Percentiles rank a stretch among this genome's conserved stretches.
These are phyloP conservation scores for Ernsta delagoae DNA, from an alignment of 2,888 invertebrate genomes.

Conservation along the genomic window DNA sequence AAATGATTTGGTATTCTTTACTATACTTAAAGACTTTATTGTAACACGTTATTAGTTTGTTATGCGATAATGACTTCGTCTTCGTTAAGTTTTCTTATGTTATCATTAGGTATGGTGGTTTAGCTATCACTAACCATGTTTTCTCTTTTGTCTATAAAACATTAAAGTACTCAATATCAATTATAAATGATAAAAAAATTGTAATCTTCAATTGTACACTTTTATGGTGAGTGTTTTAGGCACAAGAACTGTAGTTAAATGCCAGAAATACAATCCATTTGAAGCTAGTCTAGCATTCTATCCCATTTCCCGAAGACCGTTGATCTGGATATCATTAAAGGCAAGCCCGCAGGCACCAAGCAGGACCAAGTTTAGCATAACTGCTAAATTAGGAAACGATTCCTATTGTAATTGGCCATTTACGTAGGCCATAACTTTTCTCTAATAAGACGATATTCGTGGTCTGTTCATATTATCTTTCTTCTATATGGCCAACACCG, in stretches of 20 bases:
- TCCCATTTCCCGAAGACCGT: slow-evolving; percentile 33
- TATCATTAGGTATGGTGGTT: no score
- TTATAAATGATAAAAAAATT: not conserved
- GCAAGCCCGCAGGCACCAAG: slow-evolving; percentile 43
- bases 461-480: slow-evolving; percentile 52
- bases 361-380: slow-evolving; percentile 46
- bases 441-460: slow-evolving; percentile 61
- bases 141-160: not conserved
- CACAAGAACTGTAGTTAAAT: no score
- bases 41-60: no score
- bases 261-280: slow-evolving; percentile 17
- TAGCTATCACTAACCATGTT: no score
- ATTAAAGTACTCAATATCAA: not conserved
- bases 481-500: slow-evolving; percentile 49
- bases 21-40: no score
- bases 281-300: slow-evolving; percentile 20
- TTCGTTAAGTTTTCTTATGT: no score
- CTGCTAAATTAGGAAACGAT: slow-evolving; percentile 49
- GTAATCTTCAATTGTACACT: no score
- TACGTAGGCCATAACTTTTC: slow-evolving; percentile 61
- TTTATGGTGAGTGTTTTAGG: no score
- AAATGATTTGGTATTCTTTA: no score
- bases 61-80: no score
- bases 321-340: slow-evolving; percentile 39
- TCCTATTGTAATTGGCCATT: slow-evolving; percentile 61